A percentile compares a stretch with the other conserved stretches of the same genome.
These are phyloP conservation scores for Argyrosomus japonicus DNA, from an alignment of 2,113 vertebrate genomes.

Conservation along the genomic window DNA sequence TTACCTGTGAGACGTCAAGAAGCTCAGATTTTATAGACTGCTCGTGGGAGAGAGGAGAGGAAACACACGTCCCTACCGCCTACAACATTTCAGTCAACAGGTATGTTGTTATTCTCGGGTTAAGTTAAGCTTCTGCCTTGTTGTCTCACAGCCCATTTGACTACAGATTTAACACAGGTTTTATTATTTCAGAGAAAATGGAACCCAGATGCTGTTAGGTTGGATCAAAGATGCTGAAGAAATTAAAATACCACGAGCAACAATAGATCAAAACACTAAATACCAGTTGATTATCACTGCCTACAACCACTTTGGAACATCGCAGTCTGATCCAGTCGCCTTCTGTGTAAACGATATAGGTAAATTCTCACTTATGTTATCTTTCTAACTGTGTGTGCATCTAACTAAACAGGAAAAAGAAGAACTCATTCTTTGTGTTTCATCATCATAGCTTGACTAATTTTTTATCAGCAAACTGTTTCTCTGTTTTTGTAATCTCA, in stretches of 20 bases:
- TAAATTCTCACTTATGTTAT: constrained; percentile 36
- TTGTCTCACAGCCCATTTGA: not conserved
- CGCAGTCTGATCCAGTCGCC: constrained; percentile 63
- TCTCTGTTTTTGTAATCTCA: constrained; percentile 8
- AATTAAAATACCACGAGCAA: constrained; percentile 42
- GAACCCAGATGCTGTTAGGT: not conserved
- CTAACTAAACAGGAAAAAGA: not conserved
- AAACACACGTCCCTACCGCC: constrained; percentile 65
- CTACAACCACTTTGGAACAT: constrained; percentile 75
- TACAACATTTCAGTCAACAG: constrained; percentile 73
- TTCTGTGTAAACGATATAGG: constrained; percentile 67
- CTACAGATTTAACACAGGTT: not conserved
- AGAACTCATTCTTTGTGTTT: not conserved
- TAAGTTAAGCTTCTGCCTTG: not conserved
- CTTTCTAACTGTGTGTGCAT: not conserved
- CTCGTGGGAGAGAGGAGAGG: constrained; percentile 63
- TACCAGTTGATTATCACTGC: constrained; percentile 68
- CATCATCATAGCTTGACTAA: constrained; percentile 33
- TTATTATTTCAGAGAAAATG: constrained; percentile 61
- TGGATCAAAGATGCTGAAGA: not conserved
- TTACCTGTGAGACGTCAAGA: constrained; percentile 70
- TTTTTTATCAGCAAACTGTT: constrained; percentile 5
- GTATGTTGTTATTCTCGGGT: constrained; percentile 27
- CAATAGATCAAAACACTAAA: constrained; percentile 49
- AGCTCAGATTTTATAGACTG: constrained; percentile 66